These are phyloP conservation scores for Arnoldichthys spilopterus DNA, from an alignment of 2,797 vertebrate species.

Conservation along the genomic window DNA sequence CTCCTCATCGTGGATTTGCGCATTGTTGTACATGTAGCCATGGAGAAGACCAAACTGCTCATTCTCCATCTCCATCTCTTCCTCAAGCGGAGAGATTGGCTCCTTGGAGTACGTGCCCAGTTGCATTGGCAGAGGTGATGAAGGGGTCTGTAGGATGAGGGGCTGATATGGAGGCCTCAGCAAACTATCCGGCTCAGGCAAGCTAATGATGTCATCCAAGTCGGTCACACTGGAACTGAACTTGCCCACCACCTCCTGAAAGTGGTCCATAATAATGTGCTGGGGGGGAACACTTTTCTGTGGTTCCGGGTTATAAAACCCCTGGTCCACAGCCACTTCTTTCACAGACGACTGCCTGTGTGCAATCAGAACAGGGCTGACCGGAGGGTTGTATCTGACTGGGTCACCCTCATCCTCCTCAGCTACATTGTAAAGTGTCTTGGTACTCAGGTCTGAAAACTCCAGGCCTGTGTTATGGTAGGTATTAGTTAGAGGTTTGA, in stretches of 20 bases:
- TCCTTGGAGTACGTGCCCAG: constrained; percentile 79
- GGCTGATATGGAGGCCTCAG: constrained; percentile 76
- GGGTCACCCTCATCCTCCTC: constrained; percentile 87
- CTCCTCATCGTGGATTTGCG: constrained; percentile 81
- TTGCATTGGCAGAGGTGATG: constrained; percentile 76
- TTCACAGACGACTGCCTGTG: constrained; percentile 76
- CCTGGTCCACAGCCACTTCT: constrained; percentile 66
- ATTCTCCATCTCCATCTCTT: constrained; percentile 69
- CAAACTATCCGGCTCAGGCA: constrained; percentile 68
- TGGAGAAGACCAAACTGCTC: constrained; percentile 91
- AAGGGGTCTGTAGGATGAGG: constrained; percentile 73
- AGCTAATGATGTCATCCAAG: constrained; percentile 73
- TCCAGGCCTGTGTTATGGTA: constrained; percentile 87
- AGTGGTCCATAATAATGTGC: constrained; percentile 73
- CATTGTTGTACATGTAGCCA: constrained; percentile 88
- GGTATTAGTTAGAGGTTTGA: constrained; percentile 97
- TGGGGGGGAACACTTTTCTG: constrained; percentile 77
- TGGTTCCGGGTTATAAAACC: constrained; percentile 79
- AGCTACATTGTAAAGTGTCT: constrained; percentile 91
- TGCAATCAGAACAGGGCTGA: constrained; percentile 83
- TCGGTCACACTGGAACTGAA: constrained; percentile 76
- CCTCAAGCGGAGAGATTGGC: constrained; percentile 71
- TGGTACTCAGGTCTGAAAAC: constrained; percentile 94
- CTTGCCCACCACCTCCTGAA: constrained; percentile 78
- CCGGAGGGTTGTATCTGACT: constrained; percentile 78